Conservation (phyloP, 2,113 vertebrate species). For the Anguilla japonica region DNA sequence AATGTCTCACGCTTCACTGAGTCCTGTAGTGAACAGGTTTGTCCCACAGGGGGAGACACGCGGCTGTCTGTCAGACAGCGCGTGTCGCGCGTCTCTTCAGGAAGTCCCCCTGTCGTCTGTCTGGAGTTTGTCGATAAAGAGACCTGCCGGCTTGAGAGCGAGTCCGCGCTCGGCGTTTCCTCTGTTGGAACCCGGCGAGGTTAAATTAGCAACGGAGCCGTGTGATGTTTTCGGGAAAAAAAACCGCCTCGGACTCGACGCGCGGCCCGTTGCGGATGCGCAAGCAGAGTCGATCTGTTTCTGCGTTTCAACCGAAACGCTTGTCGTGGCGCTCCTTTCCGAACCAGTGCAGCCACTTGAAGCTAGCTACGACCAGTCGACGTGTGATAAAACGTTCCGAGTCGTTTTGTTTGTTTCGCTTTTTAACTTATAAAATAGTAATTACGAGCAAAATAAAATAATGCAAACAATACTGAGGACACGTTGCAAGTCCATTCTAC, state of each 20-base stretch:
- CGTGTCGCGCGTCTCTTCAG: neutral
- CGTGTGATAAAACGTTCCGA: too few species aligned
- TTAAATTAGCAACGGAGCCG: neutral
- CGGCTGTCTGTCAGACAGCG: neutral
- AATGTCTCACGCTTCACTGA: neutral
- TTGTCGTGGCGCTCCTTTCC: too few species aligned
- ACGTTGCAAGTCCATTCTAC: too few species aligned
- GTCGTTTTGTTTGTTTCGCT: too few species aligned
- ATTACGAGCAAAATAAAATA: too few species aligned
- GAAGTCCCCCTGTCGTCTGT: neutral
- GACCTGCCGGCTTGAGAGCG: too few species aligned
- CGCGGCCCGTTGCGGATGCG: too few species aligned
- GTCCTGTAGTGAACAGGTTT: neutral
- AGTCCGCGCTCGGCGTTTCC: neutral
- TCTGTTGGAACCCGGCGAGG: neutral
- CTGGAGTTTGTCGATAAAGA: neutral
- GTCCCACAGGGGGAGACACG: neutral
- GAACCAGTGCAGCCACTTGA: too few species aligned
- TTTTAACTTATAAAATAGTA: too few species aligned
- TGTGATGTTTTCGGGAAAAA: too few species aligned
- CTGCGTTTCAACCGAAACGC: neutral
- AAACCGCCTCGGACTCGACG: neutral
- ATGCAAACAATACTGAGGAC: too few species aligned
- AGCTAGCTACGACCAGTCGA: too few species aligned
- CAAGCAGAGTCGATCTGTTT: neutral